These are phyloP conservation scores for Trichonephila clavata DNA, from an alignment of 1,140 invertebrate genomes.

Conservation along the genomic window DNA sequence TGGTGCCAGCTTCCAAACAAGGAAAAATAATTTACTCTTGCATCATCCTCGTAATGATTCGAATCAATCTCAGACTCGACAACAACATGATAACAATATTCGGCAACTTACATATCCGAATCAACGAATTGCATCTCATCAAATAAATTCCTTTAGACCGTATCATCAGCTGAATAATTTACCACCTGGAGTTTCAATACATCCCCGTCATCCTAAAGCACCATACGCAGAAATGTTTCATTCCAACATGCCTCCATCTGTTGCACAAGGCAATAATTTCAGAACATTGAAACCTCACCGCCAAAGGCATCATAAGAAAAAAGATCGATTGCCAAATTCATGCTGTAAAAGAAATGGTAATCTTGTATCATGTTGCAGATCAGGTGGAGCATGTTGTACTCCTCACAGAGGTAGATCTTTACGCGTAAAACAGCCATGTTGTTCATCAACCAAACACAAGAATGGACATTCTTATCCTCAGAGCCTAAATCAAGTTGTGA, in stretches of 20 bases:
- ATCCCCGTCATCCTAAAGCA: slow-evolving; percentile 66
- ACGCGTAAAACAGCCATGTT: background rate
- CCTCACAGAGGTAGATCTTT: background rate
- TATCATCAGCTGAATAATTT: background rate
- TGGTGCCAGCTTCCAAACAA: no score
- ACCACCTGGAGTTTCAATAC: slow-evolving; percentile 66
- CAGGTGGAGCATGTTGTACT: background rate
- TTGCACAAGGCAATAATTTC: background rate
- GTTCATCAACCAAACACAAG: background rate
- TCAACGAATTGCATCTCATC: background rate
- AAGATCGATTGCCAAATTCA: background rate
- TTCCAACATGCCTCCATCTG: slow-evolving; percentile 8
- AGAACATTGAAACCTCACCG: slow-evolving; percentile 37
- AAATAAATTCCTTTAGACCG: background rate
- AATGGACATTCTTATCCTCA: background rate
- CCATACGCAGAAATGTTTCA: slow-evolving; percentile 59
- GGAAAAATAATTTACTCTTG: background rate
- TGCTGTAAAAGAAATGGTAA: slow-evolving; percentile 9
- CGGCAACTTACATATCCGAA: background rate
- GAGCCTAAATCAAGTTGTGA: background rate
- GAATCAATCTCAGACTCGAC: background rate
- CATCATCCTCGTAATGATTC: background rate
- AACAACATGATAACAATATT: background rate
- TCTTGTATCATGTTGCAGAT: background rate
- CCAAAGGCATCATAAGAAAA: slow-evolving; percentile 56